phyloP scores from a whole-genome alignment of 2,888 invertebrate genomes.

The Lepidochrysops patricia region DNA sequence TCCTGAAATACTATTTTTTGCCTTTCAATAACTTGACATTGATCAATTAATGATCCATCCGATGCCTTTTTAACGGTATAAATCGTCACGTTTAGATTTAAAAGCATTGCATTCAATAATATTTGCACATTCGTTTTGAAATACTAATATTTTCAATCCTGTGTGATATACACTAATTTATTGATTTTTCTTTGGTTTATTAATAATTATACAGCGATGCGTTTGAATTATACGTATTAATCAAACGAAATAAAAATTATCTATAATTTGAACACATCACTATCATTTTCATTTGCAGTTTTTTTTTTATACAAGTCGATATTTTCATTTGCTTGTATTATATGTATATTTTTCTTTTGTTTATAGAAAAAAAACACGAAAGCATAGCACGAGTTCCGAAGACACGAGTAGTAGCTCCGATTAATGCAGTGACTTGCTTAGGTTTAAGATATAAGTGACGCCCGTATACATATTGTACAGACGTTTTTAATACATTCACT shows the following conservation, averaged over 20 bases:
- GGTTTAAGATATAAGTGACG: conserved; percentile 41
- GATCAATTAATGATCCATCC: no score
- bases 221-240: neutral
- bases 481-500: conserved; percentile 6
- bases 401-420: conserved; percentile 65
- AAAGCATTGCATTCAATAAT: no score
- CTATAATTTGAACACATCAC: conserved; percentile 30
- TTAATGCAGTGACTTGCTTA: conserved; percentile 51
- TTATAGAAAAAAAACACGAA: conserved; percentile 73
- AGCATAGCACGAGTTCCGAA: conserved; percentile 66
- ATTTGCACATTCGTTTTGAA: neutral
- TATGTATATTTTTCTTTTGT: conserved; percentile 37
- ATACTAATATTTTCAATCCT: neutral
- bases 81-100: no score
- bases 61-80: no score
- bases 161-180: neutral
- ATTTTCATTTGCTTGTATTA: conserved; percentile 38
- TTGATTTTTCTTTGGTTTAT: neutral
- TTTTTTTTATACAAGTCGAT: no score
- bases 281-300: no score
- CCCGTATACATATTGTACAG: conserved; percentile 23
- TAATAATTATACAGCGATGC: neutral
- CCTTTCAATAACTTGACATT: no score
- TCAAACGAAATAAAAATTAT: neutral
- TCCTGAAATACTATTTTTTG: no score